These are phyloP conservation scores for Perodicticus potto DNA, from an alignment of 2,797 vertebrate species.

Conservation along the genomic window DNA sequence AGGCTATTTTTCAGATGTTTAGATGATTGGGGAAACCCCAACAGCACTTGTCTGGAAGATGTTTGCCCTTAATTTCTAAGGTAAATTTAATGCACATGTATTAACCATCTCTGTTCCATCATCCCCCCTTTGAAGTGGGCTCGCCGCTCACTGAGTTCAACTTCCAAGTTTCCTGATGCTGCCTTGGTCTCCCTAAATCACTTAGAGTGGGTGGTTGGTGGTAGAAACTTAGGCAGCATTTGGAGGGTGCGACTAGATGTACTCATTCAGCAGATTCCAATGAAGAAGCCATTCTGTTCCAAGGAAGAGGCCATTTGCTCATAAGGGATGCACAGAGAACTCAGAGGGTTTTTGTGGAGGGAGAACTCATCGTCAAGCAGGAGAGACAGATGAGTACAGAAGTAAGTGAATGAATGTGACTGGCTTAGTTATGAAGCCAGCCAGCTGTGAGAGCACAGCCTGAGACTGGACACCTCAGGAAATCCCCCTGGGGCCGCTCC, in stretches of 20 bases:
- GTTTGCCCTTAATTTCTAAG: conserved; percentile 66
- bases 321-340: background rate
- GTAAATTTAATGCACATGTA: conserved; percentile 77
- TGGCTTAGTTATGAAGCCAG: background rate
- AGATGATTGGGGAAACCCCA: conserved; percentile 65
- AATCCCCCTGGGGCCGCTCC: background rate
- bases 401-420: background rate
- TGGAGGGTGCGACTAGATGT: conserved; percentile 25
- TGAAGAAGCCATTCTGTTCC: background rate
- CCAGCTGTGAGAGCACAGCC: background rate
- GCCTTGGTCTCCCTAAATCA: conserved; percentile 54
- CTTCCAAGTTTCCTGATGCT: conserved; percentile 39
- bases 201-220: conserved; percentile 36
- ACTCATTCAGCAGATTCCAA: conserved; percentile 67
- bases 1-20: conserved; percentile 43
- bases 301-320: background rate
- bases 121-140: conserved; percentile 72
- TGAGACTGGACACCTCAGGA: background rate
- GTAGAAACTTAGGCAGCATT: conserved; percentile 25
- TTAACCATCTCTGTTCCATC: conserved; percentile 5
- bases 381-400: background rate
- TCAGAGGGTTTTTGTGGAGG: background rate
- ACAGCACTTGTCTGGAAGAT: conserved; percentile 37
- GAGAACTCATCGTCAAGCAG: background rate
- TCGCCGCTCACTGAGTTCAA: conserved; percentile 30